Conservation (phyloP, 1,140 invertebrate species). For the Microvelia longipes region DNA sequence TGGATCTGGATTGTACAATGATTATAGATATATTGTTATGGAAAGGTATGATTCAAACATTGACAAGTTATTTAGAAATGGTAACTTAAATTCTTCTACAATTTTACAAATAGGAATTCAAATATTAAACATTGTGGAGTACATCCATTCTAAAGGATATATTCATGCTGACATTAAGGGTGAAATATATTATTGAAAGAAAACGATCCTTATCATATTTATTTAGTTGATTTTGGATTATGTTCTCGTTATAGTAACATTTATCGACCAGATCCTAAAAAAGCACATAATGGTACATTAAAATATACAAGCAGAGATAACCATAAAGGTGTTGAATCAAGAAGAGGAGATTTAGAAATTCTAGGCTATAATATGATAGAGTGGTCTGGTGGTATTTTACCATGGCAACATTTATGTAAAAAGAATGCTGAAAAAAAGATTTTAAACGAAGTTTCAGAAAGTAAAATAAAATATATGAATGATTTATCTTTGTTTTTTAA, state of each 20-base stretch:
- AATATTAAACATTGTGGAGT: constrained; percentile 45
- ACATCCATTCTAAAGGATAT: constrained; percentile 70
- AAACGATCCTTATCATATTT: constrained; percentile 53
- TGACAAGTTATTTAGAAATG: constrained; percentile 59
- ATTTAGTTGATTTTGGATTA: constrained; percentile 89
- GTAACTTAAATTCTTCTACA: constrained; percentile 31
- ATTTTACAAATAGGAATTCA: background rate
- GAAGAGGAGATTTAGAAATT: constrained; percentile 82
- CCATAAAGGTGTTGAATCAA: constrained; percentile 52
- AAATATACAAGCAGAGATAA: constrained; percentile 92
- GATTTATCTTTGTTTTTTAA: background rate
- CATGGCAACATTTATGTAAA: constrained; percentile 42
- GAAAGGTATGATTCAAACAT: constrained; percentile 77
- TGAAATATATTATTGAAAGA: constrained; percentile 56
- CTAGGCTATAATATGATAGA: constrained; percentile 88
- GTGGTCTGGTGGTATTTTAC: constrained; percentile 80
- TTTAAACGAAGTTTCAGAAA: background rate
- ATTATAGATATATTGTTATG: constrained; percentile 84
- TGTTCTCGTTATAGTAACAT: constrained; percentile 60
- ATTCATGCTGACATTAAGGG: constrained; percentile 88
- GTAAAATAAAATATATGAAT: background rate
- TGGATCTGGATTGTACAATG: constrained; percentile 59
- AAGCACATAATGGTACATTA: constrained; percentile 90
- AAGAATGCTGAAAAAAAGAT: background rate
- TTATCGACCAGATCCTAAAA: constrained; percentile 72